These are phyloP conservation scores for Phalacrocorax brasilianus DNA, from an alignment of 2,113 vertebrate genomes.

Conservation along the genomic window DNA sequence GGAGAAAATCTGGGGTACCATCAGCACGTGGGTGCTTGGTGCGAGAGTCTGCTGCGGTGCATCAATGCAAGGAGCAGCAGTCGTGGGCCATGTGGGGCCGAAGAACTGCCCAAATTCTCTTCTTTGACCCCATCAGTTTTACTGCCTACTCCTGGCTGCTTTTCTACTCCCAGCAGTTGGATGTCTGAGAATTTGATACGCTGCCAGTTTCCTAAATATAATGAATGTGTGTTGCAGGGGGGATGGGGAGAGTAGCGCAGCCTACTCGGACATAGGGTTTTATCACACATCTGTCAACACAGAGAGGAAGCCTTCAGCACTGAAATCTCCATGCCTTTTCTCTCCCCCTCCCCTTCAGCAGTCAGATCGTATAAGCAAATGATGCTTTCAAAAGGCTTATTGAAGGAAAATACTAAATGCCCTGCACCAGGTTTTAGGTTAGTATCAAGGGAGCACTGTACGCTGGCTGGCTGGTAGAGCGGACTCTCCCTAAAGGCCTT, in stretches of 20 bases:
- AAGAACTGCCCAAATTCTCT: not conserved
- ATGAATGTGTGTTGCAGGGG: not conserved
- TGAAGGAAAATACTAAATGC: not conserved
- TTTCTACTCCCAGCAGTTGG: not conserved
- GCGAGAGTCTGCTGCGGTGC: not conserved
- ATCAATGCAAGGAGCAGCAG: not conserved
- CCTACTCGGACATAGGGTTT: not conserved
- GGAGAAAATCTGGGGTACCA: not conserved
- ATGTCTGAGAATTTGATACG: not conserved
- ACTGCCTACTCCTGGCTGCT: not conserved
- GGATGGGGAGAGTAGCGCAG: not conserved
- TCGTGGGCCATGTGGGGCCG: accelerated
- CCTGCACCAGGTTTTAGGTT: not conserved
- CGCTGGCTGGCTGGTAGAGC: not conserved
- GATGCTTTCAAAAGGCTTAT: not conserved
- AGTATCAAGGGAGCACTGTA: not conserved
- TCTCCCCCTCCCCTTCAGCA: not conserved
- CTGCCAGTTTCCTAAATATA: not conserved
- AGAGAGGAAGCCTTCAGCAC: not conserved
- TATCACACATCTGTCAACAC: not conserved
- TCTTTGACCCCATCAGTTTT: not conserved
- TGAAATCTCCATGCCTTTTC: not conserved
- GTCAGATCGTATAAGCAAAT: not conserved
- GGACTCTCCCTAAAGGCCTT: not conserved
- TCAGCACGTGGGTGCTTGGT: accelerated